Evolutionary conservation across 2,797 vertebrate species (phyloP), one percentile per base, ranked within the genome.

Genomic region (Eulemur albifrons): DNA sequence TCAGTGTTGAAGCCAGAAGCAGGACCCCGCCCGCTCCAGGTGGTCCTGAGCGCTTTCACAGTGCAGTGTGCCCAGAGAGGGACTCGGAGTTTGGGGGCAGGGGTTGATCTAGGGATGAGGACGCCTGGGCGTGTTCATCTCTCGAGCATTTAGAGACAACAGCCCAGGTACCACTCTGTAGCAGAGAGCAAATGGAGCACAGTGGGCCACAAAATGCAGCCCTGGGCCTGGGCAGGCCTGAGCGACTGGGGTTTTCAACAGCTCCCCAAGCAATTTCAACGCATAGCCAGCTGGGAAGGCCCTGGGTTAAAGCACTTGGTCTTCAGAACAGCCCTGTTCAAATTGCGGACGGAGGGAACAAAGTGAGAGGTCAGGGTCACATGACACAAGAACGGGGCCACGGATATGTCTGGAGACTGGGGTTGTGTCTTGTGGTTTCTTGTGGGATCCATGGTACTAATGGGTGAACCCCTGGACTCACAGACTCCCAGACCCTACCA

Each of bases 211-310:
- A 0, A 72, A 52, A 61, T 38, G 45, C 40, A 83, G 76, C 40
- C 85, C 38, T 1, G 0, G 15, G 27, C 20, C 35, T 18, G 0
- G 5, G n/a, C 13, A 48, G 54, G 18, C 14, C 2, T 7, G 48
- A 30, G 14, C 38, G 0, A 7, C 75, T 73, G 1, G 40, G n/a
- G 50, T 13, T 57, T 76, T 25, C 38, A 70, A 40, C 38, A 23
- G 35, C 67, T 69, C 20, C 35, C 67, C 35, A 18, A 10, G 72
- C 9, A 43, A 75, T 48, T 48, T 23, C 4, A 32, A 43, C 2
- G 43, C 45, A 27, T 14, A 61, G 10, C 50, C 67, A 25, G 35
- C 10, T 17, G n/a, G 4, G 10, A 32, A 30, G 54, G 9, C 70
- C 23, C 63, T 50, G 27, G 12, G 32, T 14, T 61, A 17, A 90